Conservation (phyloP, 2,113 vertebrate genomes). For the Phylloscopus whistleri region DNA sequence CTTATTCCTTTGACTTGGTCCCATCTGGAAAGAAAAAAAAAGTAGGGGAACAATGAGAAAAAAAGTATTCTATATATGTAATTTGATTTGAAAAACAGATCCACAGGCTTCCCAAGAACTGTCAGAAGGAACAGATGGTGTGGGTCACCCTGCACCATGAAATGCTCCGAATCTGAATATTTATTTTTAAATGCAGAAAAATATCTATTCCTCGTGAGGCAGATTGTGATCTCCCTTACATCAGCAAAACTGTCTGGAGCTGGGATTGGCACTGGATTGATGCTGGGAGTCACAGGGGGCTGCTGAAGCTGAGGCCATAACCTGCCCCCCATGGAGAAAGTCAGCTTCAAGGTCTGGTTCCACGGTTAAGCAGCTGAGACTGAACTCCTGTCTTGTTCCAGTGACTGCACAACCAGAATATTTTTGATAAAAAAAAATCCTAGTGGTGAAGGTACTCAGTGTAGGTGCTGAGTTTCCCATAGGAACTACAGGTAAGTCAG, state of each 20-base stretch:
- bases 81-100: neutral
- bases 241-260: slow-evolving; percentile 43
- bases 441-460: neutral
- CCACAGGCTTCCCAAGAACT: neutral
- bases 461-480: neutral
- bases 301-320: neutral
- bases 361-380: neutral
- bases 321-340: neutral
- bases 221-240: slow-evolving; percentile 30
- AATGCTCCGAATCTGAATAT: slow-evolving; percentile 31
- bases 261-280: neutral
- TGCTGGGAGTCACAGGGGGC: neutral
- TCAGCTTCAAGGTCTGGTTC: neutral
- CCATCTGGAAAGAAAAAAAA: neutral
- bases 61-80: neutral
- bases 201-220: neutral
- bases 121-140: slow-evolving; percentile 46
- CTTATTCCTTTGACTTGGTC: neutral
- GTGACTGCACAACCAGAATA: neutral
- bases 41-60: neutral
- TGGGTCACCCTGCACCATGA: slow-evolving; percentile 43
- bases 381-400: neutral
- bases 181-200: slow-evolving; percentile 18
- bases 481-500: neutral
- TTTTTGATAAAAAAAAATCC: neutral